phyloP scores from a whole-genome alignment of 2,888 invertebrate species.

The Papilio demoleus region DNA sequence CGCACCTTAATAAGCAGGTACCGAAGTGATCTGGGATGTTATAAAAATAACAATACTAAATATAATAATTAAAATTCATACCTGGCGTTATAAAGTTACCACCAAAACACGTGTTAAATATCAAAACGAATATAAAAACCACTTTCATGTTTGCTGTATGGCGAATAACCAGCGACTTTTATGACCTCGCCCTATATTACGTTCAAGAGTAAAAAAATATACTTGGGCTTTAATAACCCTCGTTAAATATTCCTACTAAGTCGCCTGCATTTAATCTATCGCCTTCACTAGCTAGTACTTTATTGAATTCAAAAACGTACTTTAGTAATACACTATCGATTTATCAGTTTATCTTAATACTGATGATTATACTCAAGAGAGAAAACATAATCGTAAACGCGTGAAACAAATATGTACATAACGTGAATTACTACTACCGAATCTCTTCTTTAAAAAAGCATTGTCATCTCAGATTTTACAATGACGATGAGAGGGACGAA shows the following conservation, averaged over 20 bases:
- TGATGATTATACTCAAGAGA: conserved; percentile 13
- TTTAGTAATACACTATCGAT: conserved; percentile 29
- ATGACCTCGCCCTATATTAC: not conserved
- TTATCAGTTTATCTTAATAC: conserved; percentile 36
- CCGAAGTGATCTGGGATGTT: not conserved
- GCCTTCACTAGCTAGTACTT: conserved; percentile 23
- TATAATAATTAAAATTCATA: conserved; percentile 48
- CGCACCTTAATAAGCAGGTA: not conserved
- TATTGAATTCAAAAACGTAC: conserved; percentile 34
- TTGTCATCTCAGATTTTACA: not conserved
- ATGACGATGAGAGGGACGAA: not conserved
- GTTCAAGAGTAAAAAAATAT: conserved; percentile 1
- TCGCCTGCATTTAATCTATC: conserved; percentile 19
- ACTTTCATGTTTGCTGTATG: conserved; percentile 60
- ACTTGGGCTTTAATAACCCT: conserved; percentile 8
- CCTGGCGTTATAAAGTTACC: conserved; percentile 63
- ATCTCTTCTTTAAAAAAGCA: not conserved
- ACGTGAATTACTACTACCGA: not conserved
- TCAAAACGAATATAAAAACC: conserved; percentile 55
- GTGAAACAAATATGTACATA: conserved; percentile 76
- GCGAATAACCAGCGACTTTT: conserved; percentile 52
- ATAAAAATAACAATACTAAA: not conserved
- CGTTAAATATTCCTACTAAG: conserved; percentile 14
- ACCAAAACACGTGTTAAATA: conserved; percentile 55
- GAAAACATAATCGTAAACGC: conserved; percentile 12